These are phyloP conservation scores for Leucopsar rothschildi DNA, from an alignment of 2,113 vertebrate genomes.

Conservation along the genomic window DNA sequence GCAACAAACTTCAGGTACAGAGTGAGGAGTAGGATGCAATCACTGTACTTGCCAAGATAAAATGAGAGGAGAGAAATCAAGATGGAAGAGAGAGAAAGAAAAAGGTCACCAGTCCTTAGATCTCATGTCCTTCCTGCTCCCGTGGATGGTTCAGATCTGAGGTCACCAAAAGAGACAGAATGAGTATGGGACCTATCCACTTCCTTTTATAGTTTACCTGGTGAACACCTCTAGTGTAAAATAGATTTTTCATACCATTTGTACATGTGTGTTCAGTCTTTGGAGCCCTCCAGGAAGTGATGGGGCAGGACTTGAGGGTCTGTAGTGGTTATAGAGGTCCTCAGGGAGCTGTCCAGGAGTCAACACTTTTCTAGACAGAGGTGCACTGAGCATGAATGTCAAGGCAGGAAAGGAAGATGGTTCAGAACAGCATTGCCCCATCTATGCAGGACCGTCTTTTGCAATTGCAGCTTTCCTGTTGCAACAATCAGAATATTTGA, in stretches of 20 bases:
- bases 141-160: background rate
- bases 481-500: background rate
- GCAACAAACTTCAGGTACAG: background rate
- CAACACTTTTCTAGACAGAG: background rate
- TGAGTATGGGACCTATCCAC: too few relatives aligned
- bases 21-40: background rate
- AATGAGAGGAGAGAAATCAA: background rate
- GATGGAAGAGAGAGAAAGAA: background rate
- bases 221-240: background rate
- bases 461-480: rapidly evolving
- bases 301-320: background rate
- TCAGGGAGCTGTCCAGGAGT: background rate
- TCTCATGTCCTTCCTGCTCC: background rate
- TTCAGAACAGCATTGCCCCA: background rate
- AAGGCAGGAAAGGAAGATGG: background rate
- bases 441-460: background rate
- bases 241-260: background rate
- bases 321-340: background rate
- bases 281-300: background rate
- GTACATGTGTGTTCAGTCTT: rapidly evolving
- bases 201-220: background rate
- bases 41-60: background rate
- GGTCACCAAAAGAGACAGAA: background rate
- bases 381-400: background rate
- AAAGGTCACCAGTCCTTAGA: background rate